These are phyloP conservation scores for Calyptomena viridis DNA, from an alignment of 2,113 vertebrate genomes.

Conservation along the genomic window DNA sequence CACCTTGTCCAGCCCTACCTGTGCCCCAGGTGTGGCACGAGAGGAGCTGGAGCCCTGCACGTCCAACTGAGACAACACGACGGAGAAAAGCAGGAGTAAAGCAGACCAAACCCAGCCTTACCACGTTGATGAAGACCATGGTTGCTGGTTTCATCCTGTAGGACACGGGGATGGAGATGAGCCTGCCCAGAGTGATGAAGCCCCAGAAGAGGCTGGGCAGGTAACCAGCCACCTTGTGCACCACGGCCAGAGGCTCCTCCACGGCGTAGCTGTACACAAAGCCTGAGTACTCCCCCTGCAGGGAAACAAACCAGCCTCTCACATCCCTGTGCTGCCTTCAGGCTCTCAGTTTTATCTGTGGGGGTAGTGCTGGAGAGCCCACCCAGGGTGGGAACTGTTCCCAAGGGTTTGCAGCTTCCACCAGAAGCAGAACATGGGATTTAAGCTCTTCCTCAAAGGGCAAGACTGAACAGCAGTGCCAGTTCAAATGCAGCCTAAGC, in stretches of 20 bases:
- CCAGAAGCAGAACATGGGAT: not conserved
- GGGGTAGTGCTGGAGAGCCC: not conserved
- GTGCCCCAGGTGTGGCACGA: not conserved
- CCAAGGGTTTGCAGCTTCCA: not conserved
- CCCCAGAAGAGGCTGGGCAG: constrained; percentile 91
- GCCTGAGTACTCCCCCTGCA: constrained; percentile 88
- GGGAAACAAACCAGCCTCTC: constrained; percentile 4
- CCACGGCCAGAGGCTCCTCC: constrained; percentile 77
- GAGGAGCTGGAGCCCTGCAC: not conserved
- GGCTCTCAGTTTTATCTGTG: accelerated
- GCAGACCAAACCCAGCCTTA: constrained; percentile 21
- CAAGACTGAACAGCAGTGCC: not conserved
- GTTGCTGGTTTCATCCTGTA: constrained; percentile 77
- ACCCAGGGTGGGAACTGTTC: accelerated
- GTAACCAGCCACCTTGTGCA: constrained; percentile 82
- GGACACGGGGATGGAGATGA: constrained; percentile 88
- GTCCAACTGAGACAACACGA: accelerated
- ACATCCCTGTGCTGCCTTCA: accelerated
- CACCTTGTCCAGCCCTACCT: not conserved
- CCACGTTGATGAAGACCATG: constrained; percentile 88
- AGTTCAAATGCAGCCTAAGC: not conserved
- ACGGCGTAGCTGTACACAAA: constrained; percentile 93
- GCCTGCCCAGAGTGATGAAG: constrained; percentile 87
- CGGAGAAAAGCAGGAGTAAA: not conserved
- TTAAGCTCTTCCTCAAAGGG: not conserved